These are phyloP conservation scores for Melanocharis versteri DNA, from an alignment of 2,113 vertebrate species.

Conservation along the genomic window DNA sequence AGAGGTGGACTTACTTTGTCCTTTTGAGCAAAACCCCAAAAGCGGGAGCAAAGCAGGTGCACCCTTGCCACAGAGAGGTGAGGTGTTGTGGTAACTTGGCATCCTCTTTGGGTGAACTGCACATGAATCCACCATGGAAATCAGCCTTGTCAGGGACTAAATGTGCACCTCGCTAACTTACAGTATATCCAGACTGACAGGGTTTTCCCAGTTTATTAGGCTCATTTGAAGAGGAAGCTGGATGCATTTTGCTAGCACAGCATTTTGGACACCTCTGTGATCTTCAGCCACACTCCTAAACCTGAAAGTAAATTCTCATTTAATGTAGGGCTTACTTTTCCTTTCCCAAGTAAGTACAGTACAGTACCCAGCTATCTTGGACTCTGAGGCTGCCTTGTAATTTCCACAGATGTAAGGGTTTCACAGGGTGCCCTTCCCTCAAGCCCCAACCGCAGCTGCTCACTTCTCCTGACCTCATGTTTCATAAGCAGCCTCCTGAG, in stretches of 20 bases:
- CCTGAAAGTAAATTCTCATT: not conserved
- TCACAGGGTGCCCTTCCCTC: not conserved
- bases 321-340: not conserved
- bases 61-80: not conserved
- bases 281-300: not conserved
- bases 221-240: constrained; percentile 9
- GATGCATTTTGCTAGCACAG: constrained; percentile 4
- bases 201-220: constrained; percentile 42
- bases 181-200: not conserved
- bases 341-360: not conserved
- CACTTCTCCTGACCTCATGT: not conserved
- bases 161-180: not conserved
- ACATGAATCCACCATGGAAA: not conserved
- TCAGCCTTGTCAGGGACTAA: not conserved
- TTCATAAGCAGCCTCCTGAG: not conserved
- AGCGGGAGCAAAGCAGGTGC: not conserved
- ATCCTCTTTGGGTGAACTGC: not conserved
- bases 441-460: not conserved
- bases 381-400: not conserved
- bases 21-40: not conserved
- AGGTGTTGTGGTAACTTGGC: not conserved
- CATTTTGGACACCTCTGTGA: not conserved
- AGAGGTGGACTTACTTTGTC: not conserved
- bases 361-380: not conserved
- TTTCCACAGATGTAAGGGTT: not conserved